Evolutionary conservation across 2,888 invertebrate species (phyloP), one percentile per base, ranked within the genome.

Genomic region (Caenorhabditis angaria): DNA sequence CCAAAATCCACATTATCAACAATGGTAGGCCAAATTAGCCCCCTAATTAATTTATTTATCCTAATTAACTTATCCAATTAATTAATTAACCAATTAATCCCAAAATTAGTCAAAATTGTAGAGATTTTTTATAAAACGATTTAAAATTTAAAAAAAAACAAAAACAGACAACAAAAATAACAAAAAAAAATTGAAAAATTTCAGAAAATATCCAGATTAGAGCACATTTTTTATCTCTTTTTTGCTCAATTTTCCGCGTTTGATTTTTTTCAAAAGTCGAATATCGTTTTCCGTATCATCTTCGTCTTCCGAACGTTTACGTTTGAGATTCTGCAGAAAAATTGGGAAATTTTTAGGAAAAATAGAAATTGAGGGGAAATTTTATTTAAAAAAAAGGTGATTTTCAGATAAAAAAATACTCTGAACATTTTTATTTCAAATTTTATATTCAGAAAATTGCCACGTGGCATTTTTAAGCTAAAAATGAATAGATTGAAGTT

Each of bases 221-320:
- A 73, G 67, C 25, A 81, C 65, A 47, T 78, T 78, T 48, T 82
- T 71, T 61, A 88, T 84, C 57, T 88, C 87, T 61, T 85, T 82
- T 60, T 85, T 81, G 25, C 83, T 83, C 47, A 88, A 88, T 82
- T 89, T 89, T 60, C 89, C 89, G 61, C 85, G 87, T 81, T 89
- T 89, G 56, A 89, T 84, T 76, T 89, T 89, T 79, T 89, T 89
- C 61, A 90, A 78, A 60, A 89, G 83, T 64, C 87, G 82, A 48
- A 87, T 81, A 76, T 89, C 89, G 28, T 87, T 84, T 12, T 87
- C 86, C 53, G 89, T 78, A 47, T 89, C 88, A 25, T 88, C 88
- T 28, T 89, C 89, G 8, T 76, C 71, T 35, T 69, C 70, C 24
- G 71, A 61, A 18, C 41, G 41, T 54, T 75, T 75, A 32, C 78